Conservation (phyloP, 2,888 invertebrate genomes). For the Ormyrus rosae region DNA sequence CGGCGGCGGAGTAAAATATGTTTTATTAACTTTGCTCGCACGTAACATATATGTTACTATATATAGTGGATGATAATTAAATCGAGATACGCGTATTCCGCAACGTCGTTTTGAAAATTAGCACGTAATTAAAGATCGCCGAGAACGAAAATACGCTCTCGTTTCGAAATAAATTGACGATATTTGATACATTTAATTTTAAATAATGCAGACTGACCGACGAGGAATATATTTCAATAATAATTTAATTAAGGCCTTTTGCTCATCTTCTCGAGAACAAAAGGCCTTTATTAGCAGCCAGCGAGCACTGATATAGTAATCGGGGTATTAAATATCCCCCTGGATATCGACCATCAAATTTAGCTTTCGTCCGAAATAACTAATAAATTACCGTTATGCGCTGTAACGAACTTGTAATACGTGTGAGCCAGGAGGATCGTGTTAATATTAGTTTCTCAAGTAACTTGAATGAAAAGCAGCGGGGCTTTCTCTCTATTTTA, state of each 20-base stretch:
- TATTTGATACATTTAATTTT: not conserved
- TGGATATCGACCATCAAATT: not conserved
- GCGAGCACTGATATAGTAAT: not conserved
- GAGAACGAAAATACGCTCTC: not conserved
- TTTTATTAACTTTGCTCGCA: not conserved
- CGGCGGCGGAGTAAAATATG: not conserved
- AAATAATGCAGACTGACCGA: not conserved
- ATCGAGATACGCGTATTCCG: too few species aligned
- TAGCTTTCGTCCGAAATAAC: conserved; percentile 9
- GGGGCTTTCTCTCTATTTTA: conserved; percentile 46
- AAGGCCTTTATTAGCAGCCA: not conserved
- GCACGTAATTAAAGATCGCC: too few species aligned
- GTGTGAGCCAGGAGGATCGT: conserved; percentile 6
- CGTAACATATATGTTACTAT: not conserved
- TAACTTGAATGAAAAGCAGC: not conserved
- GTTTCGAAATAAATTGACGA: not conserved
- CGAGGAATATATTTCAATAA: not conserved
- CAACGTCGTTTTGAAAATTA: too few species aligned
- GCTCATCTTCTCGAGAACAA: not conserved
- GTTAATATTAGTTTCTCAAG: too few species aligned
- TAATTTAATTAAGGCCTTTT: not conserved
- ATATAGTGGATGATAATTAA: not conserved
- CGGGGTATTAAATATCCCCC: not conserved
- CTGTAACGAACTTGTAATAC: not conserved
- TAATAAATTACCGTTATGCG: conserved; percentile 5